These are phyloP conservation scores for Australoheros facetus DNA, from an alignment of 2,797 vertebrate species.

Conservation along the genomic window DNA sequence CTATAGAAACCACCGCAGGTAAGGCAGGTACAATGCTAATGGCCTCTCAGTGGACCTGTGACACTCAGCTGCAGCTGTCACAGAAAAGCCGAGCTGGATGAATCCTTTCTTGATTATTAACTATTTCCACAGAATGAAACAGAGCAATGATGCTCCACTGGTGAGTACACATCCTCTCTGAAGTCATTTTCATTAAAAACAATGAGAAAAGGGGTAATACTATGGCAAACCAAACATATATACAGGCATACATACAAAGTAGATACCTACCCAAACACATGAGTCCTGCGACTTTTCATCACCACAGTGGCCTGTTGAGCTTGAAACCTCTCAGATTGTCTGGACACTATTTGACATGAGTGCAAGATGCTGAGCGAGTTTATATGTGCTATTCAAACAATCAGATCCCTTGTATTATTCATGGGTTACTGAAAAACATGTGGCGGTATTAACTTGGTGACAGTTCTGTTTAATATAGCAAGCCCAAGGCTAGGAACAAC, in stretches of 20 bases:
- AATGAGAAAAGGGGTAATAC: not conserved
- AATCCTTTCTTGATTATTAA: slow-evolving; percentile 25
- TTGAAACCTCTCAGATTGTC: slow-evolving; percentile 9
- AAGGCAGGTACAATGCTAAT: slow-evolving; percentile 78
- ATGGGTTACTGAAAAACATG: slow-evolving; percentile 59
- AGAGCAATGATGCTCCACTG: not conserved
- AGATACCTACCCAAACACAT: slow-evolving; percentile 58
- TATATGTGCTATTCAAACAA: slow-evolving; percentile 54
- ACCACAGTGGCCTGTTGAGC: not conserved
- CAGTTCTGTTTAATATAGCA: slow-evolving; percentile 59
- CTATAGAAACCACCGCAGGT: slow-evolving; percentile 82
- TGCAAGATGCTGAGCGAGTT: slow-evolving; percentile 29
- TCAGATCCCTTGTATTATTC: slow-evolving; percentile 73
- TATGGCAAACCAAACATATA: not conserved
- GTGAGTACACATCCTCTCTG: not conserved
- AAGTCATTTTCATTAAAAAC: not conserved
- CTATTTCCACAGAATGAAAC: not conserved
- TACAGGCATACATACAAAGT: not conserved
- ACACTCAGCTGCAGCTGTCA: slow-evolving; percentile 33
- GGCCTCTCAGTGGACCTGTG: slow-evolving; percentile 73
- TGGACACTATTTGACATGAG: slow-evolving; percentile 5
- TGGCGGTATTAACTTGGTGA: slow-evolving; percentile 60
- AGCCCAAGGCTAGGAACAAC: slow-evolving; percentile 46
- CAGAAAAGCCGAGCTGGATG: slow-evolving; percentile 17
- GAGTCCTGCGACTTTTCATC: slow-evolving; percentile 39